Conservation (phyloP, 2,888 invertebrate species). For the Aspidiotus rigidus region DNA sequence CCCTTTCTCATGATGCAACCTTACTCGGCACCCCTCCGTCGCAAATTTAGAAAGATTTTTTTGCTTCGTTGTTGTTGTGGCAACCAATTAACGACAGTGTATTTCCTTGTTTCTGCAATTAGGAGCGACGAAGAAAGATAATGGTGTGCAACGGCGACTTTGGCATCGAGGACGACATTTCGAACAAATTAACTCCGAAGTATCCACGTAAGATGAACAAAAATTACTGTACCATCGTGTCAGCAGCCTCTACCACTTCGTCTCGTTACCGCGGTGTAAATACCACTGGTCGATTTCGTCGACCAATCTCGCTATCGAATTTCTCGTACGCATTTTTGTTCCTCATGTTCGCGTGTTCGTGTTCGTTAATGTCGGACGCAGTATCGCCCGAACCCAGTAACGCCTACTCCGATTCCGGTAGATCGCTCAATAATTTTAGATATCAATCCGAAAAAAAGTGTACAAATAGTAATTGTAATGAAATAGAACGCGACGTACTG, state of each 20-base stretch:
- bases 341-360: background rate
- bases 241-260: background rate
- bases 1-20: background rate
- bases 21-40: background rate
- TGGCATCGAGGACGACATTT: constrained; percentile 30
- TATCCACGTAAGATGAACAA: background rate
- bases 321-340: background rate
- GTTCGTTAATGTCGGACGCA: background rate
- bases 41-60: background rate
- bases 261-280: background rate
- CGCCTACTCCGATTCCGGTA: background rate
- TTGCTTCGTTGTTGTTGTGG: too few relatives aligned
- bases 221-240: background rate
- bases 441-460: too few relatives aligned
- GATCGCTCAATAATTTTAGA: background rate
- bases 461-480: too few relatives aligned
- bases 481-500: background rate
- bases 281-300: background rate
- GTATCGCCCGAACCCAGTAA: background rate
- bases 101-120: background rate
- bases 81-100: background rate
- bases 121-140: background rate
- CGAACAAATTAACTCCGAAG: background rate
- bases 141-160: constrained; percentile 3
- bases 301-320: background rate